Conservation (phyloP, 1,140 invertebrate genomes). For the Drosophila yakuba region DNA sequence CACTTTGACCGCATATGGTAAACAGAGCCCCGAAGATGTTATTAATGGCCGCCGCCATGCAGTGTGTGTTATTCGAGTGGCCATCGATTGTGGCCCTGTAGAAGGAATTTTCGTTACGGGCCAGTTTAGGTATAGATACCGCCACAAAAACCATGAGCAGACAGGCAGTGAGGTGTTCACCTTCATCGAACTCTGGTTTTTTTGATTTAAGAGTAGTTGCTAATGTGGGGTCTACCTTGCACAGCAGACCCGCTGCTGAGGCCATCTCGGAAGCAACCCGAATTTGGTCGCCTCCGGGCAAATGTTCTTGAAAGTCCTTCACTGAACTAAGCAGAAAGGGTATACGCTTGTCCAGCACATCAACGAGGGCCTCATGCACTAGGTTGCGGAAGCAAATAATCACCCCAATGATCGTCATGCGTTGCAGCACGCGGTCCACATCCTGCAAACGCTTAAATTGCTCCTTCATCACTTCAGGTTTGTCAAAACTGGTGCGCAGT, state of each 20-base stretch:
- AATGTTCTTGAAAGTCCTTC: conserved; percentile 96
- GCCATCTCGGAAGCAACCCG: conserved; percentile 98
- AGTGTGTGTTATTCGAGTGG: conserved; percentile 99
- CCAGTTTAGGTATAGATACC: conserved; percentile 98
- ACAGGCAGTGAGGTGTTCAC: conserved; percentile 97
- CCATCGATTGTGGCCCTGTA: conserved; percentile 96
- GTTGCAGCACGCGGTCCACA: conserved; percentile 96
- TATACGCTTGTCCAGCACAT: conserved; percentile 97
- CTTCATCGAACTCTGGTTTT: conserved; percentile 94
- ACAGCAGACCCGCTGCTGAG: conserved; percentile 95
- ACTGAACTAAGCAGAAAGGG: conserved; percentile 99
- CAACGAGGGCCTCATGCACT: conserved; percentile 96
- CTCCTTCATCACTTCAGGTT: conserved; percentile 99
- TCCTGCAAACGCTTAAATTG: conserved; percentile 95
- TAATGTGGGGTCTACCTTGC: conserved; percentile 97
- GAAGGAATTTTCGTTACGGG: conserved; percentile 94
- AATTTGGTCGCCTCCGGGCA: conserved; percentile 95
- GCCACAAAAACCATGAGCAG: conserved; percentile 99
- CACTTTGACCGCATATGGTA: conserved; percentile 96
- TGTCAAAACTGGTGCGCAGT: conserved; percentile 98
- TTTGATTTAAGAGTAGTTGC: conserved; percentile 94
- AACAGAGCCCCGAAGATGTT: conserved; percentile 98
- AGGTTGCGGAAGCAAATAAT: conserved; percentile 97
- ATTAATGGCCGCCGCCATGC: conserved; percentile 98
- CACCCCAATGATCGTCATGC: conserved; percentile 99